Base-by-base conservation (phyloP, 2,113 vertebrate species). In the Corydoras maculifer region DNA sequence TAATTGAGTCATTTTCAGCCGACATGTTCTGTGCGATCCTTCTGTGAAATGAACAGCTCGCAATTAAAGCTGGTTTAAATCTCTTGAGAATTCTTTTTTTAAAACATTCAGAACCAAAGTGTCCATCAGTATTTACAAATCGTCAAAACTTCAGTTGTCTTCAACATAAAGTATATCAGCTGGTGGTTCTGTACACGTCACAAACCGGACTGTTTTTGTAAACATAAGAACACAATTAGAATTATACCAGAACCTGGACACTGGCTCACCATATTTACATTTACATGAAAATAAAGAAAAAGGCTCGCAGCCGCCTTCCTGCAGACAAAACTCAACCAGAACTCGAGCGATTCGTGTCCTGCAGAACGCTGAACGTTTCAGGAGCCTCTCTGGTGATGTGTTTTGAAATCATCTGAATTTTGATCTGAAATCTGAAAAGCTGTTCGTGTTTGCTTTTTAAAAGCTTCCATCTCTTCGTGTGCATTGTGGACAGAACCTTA, bases 101-200 rank as follows among this genome's bases (percentile, higher is more conserved):
- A 75, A 74, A 74, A 74, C 48, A 30, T 18, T 43, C 62, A 68
- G 35, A 72, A 75, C 69, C 62, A 43, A 78, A 75, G 72, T 72
- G 65, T 75, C 72, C 70, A 73, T 4, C 31, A 66, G 53, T 62
- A 55, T 72, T 57, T 75, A 68, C 60, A 74, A 15, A 53, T 31
- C 18, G 30, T 15, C 13, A 62, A 25, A 57, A 48, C 18, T 61
- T 49, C 31, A 59, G 12, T 18, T 25, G 18, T 25, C 18, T 25
- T 29, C 9, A 32, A 66, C 25, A 25, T 15, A 48, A 32, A 13
- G 32, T 13, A 15, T 7, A 14, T 7, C 15, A 48, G 29, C 32
- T 25, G 18, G 18, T 25, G 18, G 18, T 25, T 25, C 18, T 25
- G 18, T 25, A 25, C 18, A 25, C 7, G 35, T 43, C 35, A 4